Percentiles rank a stretch among this genome's conserved stretches.
phyloP scores from a whole-genome alignment of 1,140 invertebrate species.

The Tachypleus tridentatus region DNA sequence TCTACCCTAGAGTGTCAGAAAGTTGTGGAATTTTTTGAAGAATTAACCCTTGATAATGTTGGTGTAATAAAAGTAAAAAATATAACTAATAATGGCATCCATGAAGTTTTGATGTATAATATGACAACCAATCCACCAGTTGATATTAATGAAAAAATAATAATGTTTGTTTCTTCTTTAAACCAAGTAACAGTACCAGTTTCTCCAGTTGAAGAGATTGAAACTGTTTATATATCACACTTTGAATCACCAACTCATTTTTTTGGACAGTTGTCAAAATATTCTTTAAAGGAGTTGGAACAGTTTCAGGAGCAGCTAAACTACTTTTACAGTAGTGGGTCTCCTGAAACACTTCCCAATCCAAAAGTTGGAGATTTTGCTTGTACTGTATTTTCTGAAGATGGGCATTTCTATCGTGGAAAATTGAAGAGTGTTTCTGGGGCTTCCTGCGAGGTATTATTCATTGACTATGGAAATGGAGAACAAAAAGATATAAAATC shows the following conservation, averaged over 20 bases:
- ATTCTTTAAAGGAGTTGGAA: not conserved
- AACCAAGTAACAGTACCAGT: not conserved
- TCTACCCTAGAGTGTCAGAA: not conserved
- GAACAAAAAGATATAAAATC: slow-evolving; percentile 39
- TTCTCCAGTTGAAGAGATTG: not conserved
- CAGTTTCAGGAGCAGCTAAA: slow-evolving; percentile 13
- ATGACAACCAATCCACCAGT: not conserved
- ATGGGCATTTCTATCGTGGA: slow-evolving; percentile 53
- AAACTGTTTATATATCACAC: slow-evolving; percentile 4
- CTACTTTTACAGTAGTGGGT: not conserved
- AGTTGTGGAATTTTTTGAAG: slow-evolving; percentile 7
- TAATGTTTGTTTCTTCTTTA: too few species aligned
- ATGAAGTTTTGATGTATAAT: not conserved
- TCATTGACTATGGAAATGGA: slow-evolving; percentile 63
- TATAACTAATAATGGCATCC: not conserved
- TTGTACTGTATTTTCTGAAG: slow-evolving; percentile 54
- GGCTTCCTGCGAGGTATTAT: slow-evolving; percentile 39
- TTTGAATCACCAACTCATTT: slow-evolving; percentile 3
- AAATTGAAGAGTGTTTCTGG: slow-evolving; percentile 40
- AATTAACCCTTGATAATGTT: slow-evolving; percentile 2
- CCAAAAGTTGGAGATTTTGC: slow-evolving; percentile 8
- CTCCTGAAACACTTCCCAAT: not conserved
- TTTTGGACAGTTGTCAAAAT: slow-evolving; percentile 11
- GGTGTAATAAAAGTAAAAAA: not conserved
- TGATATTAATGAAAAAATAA: slow-evolving; percentile 10